A percentile compares a stretch with the other conserved stretches of the same genome.
Evolutionary conservation across 1,140 invertebrate species (phyloP).

Genomic region (Hermatobates lingyangjiaoensis): DNA sequence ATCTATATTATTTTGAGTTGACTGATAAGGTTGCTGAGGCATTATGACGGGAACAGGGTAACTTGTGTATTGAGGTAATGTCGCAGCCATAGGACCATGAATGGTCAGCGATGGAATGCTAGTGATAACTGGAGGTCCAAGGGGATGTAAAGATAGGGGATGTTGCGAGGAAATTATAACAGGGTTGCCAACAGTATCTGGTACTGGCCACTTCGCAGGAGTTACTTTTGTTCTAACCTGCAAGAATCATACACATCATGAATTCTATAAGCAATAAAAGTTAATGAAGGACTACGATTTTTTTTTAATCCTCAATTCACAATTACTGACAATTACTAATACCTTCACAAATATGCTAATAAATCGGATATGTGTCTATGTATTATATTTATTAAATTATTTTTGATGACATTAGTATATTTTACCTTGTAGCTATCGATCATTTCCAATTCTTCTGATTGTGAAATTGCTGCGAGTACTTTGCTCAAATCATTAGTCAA

Average conservation of each 20-base stretch:
- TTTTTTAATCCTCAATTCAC: no score
- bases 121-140: constrained; percentile 13
- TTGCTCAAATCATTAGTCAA: constrained; percentile 68
- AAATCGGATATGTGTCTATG: background rate
- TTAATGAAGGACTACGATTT: no score
- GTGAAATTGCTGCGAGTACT: constrained; percentile 60
- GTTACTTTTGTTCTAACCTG: constrained; percentile 60
- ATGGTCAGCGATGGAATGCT: constrained; percentile 32
- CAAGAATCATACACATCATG: no score
- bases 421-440: constrained; percentile 51
- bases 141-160: constrained; percentile 16
- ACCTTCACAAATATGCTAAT: background rate
- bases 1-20: constrained; percentile 22
- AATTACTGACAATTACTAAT: background rate
- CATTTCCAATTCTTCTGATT: constrained; percentile 66
- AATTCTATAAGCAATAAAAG: no score
- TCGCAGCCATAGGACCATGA: constrained; percentile 30
- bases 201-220: constrained; percentile 72
- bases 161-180: constrained; percentile 17
- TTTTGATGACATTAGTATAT: no score
- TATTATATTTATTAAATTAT: constrained; percentile 4
- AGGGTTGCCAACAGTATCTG: constrained; percentile 30
- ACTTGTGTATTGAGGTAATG: background rate
- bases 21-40: constrained; percentile 9
- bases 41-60: background rate